Evolutionary conservation across 2,113 vertebrate species (phyloP), one percentile per base, ranked within the genome.

Genomic region (Aphyosemion australe): DNA sequence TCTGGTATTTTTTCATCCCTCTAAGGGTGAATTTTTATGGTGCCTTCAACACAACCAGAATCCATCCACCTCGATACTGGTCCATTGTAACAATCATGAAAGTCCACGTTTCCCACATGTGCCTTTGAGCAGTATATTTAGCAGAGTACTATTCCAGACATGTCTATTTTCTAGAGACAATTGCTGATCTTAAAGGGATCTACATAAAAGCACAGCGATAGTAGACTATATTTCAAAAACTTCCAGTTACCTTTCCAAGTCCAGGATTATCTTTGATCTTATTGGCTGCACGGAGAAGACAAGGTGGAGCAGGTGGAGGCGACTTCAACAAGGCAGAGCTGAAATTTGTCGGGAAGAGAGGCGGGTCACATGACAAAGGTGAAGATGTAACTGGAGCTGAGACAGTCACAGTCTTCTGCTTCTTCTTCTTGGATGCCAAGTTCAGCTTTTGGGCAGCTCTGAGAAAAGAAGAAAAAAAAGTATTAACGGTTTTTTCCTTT

Each of bases 381-480:
- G 95, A 80, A 1, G 93, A 91, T 20, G 94, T 89, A 31, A 94
- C 82, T 5, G 83, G 74, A 10, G 74, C 55, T 85, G 93, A 6
- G 21, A 42, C 78, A 0, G 69, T 34, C 0, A 66, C 18, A 0
- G 73, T 73, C 18, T 88, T 91, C 68, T 96, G 96, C 83, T 98
- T 99, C 94, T 97, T 98, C 93, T 99, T 99, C 88, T 98, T 99
- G 50, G 97, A 99, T 1, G 97, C 94, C 37, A 99, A 91, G 73
- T 98, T 99, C 77, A 99, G 79, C 87, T 99, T 99, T 88, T 99
- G 97, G 76, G 97, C 97, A 43, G 97, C 97, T 94, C 97, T 99
- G 90, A 73, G 11, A 54, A 54, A 5, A 52, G 21, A 19, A 62
- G 16, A 12, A 60, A 58, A 5, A 69, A 65, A 34, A 7, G 1